Conservation (phyloP, 2,797 vertebrate species). For the Euthynnus affinis region DNA sequence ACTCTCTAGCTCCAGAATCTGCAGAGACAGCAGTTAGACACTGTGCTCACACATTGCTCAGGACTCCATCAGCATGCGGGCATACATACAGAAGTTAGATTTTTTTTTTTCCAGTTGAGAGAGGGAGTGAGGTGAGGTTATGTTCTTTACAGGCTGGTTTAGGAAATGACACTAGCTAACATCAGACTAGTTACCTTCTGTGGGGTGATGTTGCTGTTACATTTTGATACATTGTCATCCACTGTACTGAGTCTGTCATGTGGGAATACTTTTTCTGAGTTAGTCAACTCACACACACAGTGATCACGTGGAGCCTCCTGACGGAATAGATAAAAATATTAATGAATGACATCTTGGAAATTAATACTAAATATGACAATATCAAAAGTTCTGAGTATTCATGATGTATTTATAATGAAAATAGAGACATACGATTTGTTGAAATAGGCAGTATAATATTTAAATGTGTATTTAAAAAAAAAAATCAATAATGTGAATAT, state of each 20-base stretch:
- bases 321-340: neutral
- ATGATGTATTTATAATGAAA: neutral
- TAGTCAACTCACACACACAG: constrained; percentile 78
- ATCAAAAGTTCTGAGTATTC: too few relatives aligned
- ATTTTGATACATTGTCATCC: constrained; percentile 47
- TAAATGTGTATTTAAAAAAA: neutral
- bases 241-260: constrained; percentile 56
- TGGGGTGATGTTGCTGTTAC: constrained; percentile 59
- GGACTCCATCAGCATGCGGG: neutral
- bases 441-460: neutral
- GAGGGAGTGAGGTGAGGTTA: neutral
- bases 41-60: neutral
- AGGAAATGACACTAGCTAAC: neutral
- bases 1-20: constrained; percentile 68
- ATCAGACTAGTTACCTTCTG: constrained; percentile 63
- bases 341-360: neutral
- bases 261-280: constrained; percentile 72
- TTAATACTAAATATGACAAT: neutral
- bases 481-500: neutral
- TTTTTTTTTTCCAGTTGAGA: neutral
- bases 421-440: neutral
- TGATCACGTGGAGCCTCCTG: constrained; percentile 25
- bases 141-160: neutral
- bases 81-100: rapidly evolving
- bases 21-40: constrained; percentile 11